Evolutionary conservation across 2,113 vertebrate species (phyloP).

Genomic region (Collichthys lucidus): DNA sequence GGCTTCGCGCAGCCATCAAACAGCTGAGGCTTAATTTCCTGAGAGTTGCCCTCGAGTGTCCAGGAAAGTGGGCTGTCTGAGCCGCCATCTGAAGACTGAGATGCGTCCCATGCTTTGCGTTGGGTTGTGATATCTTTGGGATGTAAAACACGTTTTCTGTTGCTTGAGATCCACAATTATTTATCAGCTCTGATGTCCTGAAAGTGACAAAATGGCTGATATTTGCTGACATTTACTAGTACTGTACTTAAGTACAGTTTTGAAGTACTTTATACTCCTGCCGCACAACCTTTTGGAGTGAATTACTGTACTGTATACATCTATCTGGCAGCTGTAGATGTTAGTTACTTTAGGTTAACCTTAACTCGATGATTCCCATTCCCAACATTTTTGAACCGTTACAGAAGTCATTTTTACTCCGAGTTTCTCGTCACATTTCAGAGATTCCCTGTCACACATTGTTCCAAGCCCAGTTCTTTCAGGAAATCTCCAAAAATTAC

Average conservation of each 20-base stretch:
- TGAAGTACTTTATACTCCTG: neutral
- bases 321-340: too few species aligned
- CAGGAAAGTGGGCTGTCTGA: conserved; percentile 65
- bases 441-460: neutral
- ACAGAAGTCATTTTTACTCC: neutral
- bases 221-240: neutral
- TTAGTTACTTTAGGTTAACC: too few species aligned
- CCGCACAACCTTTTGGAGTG: too few species aligned
- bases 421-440: neutral
- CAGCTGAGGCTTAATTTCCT: conserved; percentile 77
- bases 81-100: conserved; percentile 61
- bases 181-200: neutral
- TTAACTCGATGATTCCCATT: too few species aligned
- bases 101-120: neutral
- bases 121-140: conserved; percentile 1
- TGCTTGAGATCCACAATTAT: conserved; percentile 6
- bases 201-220: neutral
- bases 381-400: neutral
- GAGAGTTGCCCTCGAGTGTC: conserved; percentile 72
- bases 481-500: too few species aligned
- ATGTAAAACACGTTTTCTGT: neutral
- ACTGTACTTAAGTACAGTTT: too few species aligned
- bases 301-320: too few species aligned
- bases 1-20: conserved; percentile 72
- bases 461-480: neutral